Evolutionary conservation across 2,888 invertebrate genomes (phyloP).

Genomic region (Rosalia funebris): DNA sequence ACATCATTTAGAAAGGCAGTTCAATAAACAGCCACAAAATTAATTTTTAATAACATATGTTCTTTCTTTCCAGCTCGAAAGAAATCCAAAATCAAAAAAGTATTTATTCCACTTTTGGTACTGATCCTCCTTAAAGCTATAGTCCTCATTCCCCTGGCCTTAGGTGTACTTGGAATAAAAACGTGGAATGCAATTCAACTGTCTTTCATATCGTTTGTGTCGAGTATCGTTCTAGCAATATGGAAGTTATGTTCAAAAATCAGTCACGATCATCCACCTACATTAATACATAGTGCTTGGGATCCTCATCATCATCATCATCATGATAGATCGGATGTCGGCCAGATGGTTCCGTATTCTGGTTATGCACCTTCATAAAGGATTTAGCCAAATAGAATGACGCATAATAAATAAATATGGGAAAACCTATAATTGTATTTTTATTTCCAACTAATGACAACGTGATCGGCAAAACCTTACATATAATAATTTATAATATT

Average conservation of each 20-base stretch:
- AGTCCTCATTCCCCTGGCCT: constrained; percentile 84
- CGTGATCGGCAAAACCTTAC: too few species aligned
- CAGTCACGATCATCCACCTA: constrained; percentile 39
- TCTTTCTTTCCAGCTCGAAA: constrained; percentile 67
- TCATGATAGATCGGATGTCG: constrained; percentile 60
- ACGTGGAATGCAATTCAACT: constrained; percentile 89
- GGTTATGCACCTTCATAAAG: constrained; percentile 65
- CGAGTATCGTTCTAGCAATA: constrained; percentile 83
- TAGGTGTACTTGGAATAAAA: constrained; percentile 85
- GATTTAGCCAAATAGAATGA: too few species aligned
- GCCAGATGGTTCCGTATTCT: constrained; percentile 78
- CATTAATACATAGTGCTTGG: constrained; percentile 44
- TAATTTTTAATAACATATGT: too few species aligned
- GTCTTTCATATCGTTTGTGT: constrained; percentile 87
- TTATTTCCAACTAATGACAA: too few species aligned
- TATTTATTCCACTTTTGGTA: constrained; percentile 84
- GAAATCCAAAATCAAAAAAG: constrained; percentile 84
- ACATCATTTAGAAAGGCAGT: too few species aligned
- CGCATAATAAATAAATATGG: too few species aligned
- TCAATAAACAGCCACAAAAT: too few species aligned
- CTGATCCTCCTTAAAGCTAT: constrained; percentile 86
- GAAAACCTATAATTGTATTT: too few species aligned
- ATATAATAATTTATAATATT: too few species aligned
- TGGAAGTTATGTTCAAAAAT: constrained; percentile 90
- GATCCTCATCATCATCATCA: constrained; percentile 39